Conservation (phyloP, 2,113 vertebrate genomes). For the Alethe diademata region DNA sequence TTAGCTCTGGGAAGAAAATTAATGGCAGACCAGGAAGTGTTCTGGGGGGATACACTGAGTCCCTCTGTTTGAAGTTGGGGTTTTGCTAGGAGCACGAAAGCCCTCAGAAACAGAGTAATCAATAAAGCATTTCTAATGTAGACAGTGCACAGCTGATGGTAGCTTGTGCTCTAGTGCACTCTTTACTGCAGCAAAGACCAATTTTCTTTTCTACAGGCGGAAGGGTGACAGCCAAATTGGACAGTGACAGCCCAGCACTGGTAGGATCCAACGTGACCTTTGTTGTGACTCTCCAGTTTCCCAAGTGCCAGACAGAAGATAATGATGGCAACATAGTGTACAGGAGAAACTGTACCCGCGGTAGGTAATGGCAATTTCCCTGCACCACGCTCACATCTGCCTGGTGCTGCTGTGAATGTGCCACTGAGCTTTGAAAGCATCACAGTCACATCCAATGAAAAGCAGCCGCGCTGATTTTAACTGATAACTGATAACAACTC, state of each 20-base stretch:
- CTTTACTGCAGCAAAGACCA: background rate
- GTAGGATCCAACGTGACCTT: constrained; percentile 87
- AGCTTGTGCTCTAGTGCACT: background rate
- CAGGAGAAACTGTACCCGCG: constrained; percentile 80
- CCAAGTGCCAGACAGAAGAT: constrained; percentile 87
- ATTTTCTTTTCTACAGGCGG: constrained; percentile 69
- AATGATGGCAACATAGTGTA: constrained; percentile 80
- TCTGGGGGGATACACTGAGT: background rate
- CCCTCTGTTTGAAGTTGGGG: background rate
- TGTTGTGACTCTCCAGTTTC: constrained; percentile 83
- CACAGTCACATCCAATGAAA: accelerated
- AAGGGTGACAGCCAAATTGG: constrained; percentile 77
- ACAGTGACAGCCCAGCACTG: constrained; percentile 89
- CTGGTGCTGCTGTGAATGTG: background rate
- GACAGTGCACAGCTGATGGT: background rate
- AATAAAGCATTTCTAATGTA: background rate
- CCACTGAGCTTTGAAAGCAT: background rate
- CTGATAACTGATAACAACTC: background rate
- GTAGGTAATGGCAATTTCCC: constrained; percentile 64
- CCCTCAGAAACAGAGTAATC: background rate
- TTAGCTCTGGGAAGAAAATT: background rate
- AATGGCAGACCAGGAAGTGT: background rate
- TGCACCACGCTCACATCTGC: accelerated
- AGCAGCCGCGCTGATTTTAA: background rate
- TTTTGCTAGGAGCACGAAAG: background rate